These are phyloP conservation scores for Merodon equestris DNA, from an alignment of 2,888 invertebrate genomes.

Conservation along the genomic window DNA sequence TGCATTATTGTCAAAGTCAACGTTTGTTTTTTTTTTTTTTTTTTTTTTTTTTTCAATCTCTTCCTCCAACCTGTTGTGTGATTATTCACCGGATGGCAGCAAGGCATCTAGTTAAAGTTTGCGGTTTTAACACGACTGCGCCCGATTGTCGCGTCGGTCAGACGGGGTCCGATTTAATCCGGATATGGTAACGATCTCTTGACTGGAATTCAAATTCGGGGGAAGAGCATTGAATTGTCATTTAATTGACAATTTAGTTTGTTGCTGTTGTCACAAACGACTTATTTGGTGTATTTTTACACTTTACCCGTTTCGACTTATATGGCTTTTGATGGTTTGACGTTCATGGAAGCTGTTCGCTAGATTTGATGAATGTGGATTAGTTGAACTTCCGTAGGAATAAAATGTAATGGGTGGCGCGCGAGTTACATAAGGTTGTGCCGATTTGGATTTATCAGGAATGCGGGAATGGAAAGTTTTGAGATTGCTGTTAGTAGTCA, in stretches of 20 bases:
- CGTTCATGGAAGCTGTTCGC: constrained; percentile 2
- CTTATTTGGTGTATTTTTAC: constrained; percentile 54
- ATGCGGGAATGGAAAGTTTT: too few species aligned
- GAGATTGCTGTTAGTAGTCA: too few species aligned
- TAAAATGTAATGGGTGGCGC: too few species aligned
- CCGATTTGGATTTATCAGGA: too few species aligned
- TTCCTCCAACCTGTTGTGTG: constrained; percentile 61
- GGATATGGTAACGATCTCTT: constrained; percentile 65
- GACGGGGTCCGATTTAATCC: constrained; percentile 1
- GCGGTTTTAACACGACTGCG: constrained; percentile 34
- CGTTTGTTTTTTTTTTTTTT: constrained; percentile 34
- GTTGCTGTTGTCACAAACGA: constrained; percentile 39
- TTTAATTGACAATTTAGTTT: constrained; percentile 63
- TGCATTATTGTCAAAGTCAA: constrained; percentile 48
- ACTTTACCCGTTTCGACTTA: constrained; percentile 50
- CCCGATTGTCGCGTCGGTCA: constrained; percentile 30
- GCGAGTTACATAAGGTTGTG: too few species aligned
- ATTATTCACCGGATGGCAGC: constrained; percentile 39
- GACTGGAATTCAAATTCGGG: constrained; percentile 68
- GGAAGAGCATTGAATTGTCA: constrained; percentile 63
- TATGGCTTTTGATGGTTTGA: constrained; percentile 23
- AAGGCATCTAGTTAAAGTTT: constrained; percentile 24
- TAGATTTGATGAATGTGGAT: too few species aligned
- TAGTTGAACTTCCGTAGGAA: too few species aligned
- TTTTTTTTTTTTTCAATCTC: constrained; percentile 27